Evolutionary conservation across 2,113 vertebrate species (phyloP), one percentile per base, ranked within the genome.

Genomic region (Gnathonemus longibarbis): DNA sequence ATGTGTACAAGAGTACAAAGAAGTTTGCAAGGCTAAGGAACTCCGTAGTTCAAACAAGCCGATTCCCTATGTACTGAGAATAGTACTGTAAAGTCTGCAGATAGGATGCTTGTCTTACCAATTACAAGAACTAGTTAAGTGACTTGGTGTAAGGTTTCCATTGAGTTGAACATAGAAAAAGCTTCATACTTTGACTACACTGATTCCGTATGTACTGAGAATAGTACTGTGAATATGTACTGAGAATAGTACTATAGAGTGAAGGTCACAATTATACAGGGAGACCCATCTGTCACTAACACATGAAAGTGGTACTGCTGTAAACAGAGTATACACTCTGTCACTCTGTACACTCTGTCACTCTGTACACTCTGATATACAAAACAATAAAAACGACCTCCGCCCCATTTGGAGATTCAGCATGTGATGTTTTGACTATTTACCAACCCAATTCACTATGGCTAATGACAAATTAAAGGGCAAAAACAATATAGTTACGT

Each of bases 271-370:
- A 66, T 88, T 62, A 84, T 85, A 84, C 89, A 89, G 53, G 89
- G 35, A 39, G 39, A 89, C 24, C 50, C 53, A 85, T 62, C 31
- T 62, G 52, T 52, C 52, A 89, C 70, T 89, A 83, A 80, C 80
- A 89, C 70, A 89, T 53, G 39, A 84, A 83, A 89, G 89, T 85
- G 52, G 53, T 89, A 84, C 52, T 84, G 89, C 89, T 89, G 77
- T 89, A 89, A 88, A 88, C 50, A 89, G 4, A 84, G 89, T 35
- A 74, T 74, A 85, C 80, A n/a, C 39, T 88, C 66, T 89, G 88
- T 49, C 48, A 50, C n/a, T n/a, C n/a, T n/a, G n/a, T 74, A 85
- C 80, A n/a, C 39, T 88, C 66, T 89, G 88, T 49, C 48, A 50
- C n/a, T n/a, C n/a, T 39, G 0, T 50, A 85, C 80, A 42, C 39